Conservation (phyloP, 53 echinoderm and acorn worm genomes). For the Antedon mediterranea region DNA sequence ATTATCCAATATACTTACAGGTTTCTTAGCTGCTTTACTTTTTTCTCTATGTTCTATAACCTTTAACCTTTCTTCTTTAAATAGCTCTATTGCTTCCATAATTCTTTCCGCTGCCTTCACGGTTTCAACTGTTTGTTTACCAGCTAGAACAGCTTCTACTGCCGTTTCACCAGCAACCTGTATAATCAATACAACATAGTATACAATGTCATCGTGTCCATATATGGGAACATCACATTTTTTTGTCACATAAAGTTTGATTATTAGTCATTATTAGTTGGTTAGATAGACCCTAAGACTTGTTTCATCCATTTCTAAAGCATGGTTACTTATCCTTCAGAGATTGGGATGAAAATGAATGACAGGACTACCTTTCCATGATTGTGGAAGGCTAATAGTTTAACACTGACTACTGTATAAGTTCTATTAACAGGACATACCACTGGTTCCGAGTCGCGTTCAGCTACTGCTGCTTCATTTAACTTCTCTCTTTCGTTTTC, state of each 20-base stretch:
- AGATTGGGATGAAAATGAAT: no score
- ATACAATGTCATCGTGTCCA: neutral
- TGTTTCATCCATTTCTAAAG: no score
- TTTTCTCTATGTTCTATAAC: conserved; percentile 36
- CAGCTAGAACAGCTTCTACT: conserved; percentile 65
- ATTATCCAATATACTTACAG: conserved; percentile 13
- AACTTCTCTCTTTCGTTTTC: conserved; percentile 82
- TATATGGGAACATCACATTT: no score
- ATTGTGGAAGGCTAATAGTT: no score
- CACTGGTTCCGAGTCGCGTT: conserved; percentile 39
- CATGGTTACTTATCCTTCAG: no score
- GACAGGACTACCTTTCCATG: no score
- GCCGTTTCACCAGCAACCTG: conserved; percentile 78
- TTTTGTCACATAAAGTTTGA: no score
- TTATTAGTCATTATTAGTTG: no score
- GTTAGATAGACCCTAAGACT: neutral
- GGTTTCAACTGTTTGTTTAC: conserved; percentile 69
- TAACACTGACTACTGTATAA: no score
- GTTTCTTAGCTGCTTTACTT: conserved; percentile 35
- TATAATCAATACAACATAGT: neutral
- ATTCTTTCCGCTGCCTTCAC: conserved; percentile 86
- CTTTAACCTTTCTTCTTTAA: conserved; percentile 75
- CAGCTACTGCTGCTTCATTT: conserved; percentile 49
- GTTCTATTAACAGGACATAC: no score
- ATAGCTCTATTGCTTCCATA: conserved; percentile 91